Percentiles rank a stretch among this genome's conserved stretches.
Evolutionary conservation across 1,140 invertebrate species (phyloP).

Genomic region (Drosophila mojavensis): DNA sequence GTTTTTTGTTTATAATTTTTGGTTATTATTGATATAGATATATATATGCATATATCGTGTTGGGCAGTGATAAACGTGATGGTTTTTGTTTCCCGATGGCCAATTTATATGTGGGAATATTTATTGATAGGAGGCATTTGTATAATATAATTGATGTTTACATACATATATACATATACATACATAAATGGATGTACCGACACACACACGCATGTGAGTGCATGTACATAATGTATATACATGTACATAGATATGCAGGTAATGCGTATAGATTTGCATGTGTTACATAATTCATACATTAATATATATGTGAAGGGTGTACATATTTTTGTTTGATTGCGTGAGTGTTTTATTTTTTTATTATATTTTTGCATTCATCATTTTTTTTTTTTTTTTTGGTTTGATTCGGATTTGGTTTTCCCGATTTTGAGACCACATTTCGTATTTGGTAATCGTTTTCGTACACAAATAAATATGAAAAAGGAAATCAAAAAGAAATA

Average conservation of each 20-base stretch:
- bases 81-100: conserved; percentile 33
- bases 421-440: conserved; percentile 83
- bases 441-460: conserved; percentile 80
- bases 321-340: conserved; percentile 55
- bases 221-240: conserved; percentile 32
- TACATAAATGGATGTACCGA: conserved; percentile 41
- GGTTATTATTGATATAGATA: conserved; percentile 7
- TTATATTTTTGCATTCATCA: conserved; percentile 78
- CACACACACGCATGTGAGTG: conserved; percentile 40
- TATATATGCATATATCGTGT: conserved; percentile 19
- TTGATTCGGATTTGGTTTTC: conserved; percentile 77
- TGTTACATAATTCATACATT: conserved; percentile 62
- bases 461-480: conserved; percentile 84
- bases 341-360: conserved; percentile 69
- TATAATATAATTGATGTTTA: conserved; percentile 11
- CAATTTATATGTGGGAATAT: conserved; percentile 33
- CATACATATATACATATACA: conserved; percentile 41
- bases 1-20: conserved; percentile 6
- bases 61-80: conserved; percentile 29
- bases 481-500: conserved; percentile 84
- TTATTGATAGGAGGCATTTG: conserved; percentile 28
- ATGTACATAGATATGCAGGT: conserved; percentile 47
- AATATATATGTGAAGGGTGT: conserved; percentile 57
- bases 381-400: conserved; percentile 54
- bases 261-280: conserved; percentile 35